Evolutionary conservation across 2,888 invertebrate species (phyloP), one percentile per base, ranked within the genome.

Genomic region (Clanis bilineata): DNA sequence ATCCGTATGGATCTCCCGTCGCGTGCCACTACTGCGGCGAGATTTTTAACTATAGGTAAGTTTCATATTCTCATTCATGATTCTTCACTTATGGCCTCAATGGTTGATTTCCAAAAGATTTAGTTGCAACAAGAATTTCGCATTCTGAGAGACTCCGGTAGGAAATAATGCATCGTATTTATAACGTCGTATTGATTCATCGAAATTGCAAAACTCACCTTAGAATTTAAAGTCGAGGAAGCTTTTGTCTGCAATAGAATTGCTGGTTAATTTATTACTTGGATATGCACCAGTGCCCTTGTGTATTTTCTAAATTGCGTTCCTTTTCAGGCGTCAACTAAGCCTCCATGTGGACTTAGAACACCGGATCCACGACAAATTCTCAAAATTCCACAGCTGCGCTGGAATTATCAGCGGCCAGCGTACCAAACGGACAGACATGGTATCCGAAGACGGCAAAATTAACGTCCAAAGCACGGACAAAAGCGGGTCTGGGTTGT

Each of bases 11-110:
- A 1, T 32, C 65, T 5, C 72, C 76, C 6, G 60, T 80, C 0
- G 64, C 72, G 2, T 90, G 90, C 54, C 76, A 76, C 38, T 66
- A 80, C 25, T 87, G 90, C 58, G 88, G 88, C 2, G 85, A 88
- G 61, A 65, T 68, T 3, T 89, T 88, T 56, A 72, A 78, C 43
- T 80, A 74, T 57, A 79, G 83, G 90, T 88, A 54, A 68, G 69
- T 22, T n/a, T n/a, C n/a, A n/a, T n/a, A n/a, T n/a, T n/a, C n/a
- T n/a, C n/a, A n/a, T n/a, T n/a, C n/a, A n/a, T n/a, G n/a, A n/a
- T n/a, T n/a, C n/a, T n/a, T n/a, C n/a, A n/a, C n/a, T n/a, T n/a
- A n/a, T n/a, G n/a, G n/a, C n/a, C n/a, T n/a, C n/a, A n/a, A n/a
- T n/a, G n/a, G n/a, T n/a, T n/a, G n/a, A n/a, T n/a, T n/a, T n/a